A percentile compares a stretch with the other conserved stretches of the same genome.
phyloP scores from a whole-genome alignment of 2,113 vertebrate species.

The Pholis gunnellus region DNA sequence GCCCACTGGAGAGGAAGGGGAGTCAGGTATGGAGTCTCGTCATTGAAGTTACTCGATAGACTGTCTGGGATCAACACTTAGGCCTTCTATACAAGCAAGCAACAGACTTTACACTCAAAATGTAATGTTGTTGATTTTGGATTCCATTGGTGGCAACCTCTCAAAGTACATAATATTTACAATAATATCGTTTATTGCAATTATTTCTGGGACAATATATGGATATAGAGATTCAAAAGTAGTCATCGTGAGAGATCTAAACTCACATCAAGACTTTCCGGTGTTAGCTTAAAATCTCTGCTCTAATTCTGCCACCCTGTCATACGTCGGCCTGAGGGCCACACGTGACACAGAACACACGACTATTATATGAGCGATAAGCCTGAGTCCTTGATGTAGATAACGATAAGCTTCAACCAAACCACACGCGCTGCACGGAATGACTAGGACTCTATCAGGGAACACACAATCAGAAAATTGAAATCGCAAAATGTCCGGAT shows the following conservation, averaged over 20 bases:
- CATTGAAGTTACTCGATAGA: neutral
- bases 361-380: neutral
- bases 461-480: neutral
- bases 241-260: neutral
- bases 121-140: neutral
- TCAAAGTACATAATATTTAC: neutral
- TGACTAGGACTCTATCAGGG: neutral
- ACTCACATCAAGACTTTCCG: neutral
- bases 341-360: constrained; percentile 4
- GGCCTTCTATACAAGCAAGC: neutral
- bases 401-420: neutral
- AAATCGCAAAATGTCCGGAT: neutral
- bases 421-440: neutral
- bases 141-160: neutral
- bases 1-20: neutral
- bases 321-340: constrained; percentile 7
- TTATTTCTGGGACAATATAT: neutral
- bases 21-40: constrained; percentile 2
- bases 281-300: neutral
- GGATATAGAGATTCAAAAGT: too few species aligned
- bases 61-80: neutral
- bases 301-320: constrained; percentile 8
- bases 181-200: neutral
- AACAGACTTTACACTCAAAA: neutral
- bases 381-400: neutral